These are phyloP conservation scores for Aphidius ervi DNA, from an alignment of 1,140 invertebrate species.

Conservation along the genomic window DNA sequence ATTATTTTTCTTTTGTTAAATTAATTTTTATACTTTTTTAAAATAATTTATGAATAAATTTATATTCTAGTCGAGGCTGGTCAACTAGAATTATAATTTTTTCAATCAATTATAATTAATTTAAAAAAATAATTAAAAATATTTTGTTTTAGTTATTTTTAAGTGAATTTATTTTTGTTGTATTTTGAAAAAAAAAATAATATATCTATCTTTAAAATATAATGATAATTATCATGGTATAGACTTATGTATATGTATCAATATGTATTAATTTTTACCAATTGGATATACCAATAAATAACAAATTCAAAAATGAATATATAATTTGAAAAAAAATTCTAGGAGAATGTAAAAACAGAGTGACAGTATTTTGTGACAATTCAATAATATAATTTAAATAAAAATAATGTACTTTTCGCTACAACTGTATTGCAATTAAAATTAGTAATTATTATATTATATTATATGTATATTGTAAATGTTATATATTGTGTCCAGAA, in stretches of 20 bases:
- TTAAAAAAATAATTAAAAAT: too few relatives aligned
- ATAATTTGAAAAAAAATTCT: conserved; percentile 5
- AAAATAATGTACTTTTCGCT: too few relatives aligned
- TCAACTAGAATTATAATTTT: too few relatives aligned
- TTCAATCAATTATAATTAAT: too few relatives aligned
- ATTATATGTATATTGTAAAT: conserved; percentile 33
- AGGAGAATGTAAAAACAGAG: not conserved
- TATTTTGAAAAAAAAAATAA: not conserved
- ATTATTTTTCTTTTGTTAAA: not conserved
- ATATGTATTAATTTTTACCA: too few relatives aligned
- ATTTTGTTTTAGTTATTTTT: too few relatives aligned
- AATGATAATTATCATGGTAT: conserved; percentile 8
- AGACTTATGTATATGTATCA: conserved; percentile 6
- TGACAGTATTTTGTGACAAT: too few relatives aligned
- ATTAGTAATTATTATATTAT: not conserved
- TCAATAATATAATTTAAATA: too few relatives aligned
- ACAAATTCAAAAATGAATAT: not conserved
- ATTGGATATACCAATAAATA: too few relatives aligned
- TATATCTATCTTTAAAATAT: not conserved
- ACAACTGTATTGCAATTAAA: conserved; percentile 12
- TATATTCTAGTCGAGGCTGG: too few relatives aligned
- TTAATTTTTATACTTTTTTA: not conserved
- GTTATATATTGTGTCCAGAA: conserved; percentile 39
- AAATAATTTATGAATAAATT: too few relatives aligned
- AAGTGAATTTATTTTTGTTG: not conserved